phyloP scores from a whole-genome alignment of 2,888 invertebrate species.

The Neoaliturus tenellus region DNA sequence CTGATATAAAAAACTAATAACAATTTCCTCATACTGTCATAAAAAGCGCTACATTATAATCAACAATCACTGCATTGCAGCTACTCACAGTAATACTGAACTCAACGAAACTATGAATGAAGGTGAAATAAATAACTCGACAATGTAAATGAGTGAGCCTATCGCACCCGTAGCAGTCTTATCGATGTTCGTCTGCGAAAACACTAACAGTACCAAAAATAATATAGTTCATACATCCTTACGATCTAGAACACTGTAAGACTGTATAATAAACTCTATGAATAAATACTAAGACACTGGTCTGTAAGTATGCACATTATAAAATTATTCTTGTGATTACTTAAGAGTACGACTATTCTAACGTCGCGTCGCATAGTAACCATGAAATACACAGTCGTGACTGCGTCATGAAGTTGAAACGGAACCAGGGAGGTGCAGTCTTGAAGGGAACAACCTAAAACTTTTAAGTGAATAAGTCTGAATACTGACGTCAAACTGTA shows the following conservation, averaged over 20 bases:
- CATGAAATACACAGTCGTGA: constrained; percentile 18
- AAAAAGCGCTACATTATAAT: constrained; percentile 53
- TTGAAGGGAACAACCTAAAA: too few species aligned
- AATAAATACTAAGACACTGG: constrained; percentile 58
- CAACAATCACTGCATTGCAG: constrained; percentile 56
- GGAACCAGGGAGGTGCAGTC: constrained; percentile 51
- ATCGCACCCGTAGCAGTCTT: constrained; percentile 22
- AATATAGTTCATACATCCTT: constrained; percentile 55
- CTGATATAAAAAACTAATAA: constrained; percentile 55
- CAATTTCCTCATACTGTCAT: constrained; percentile 45
- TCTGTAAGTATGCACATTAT: constrained; percentile 57
- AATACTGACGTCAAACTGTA: too few species aligned
- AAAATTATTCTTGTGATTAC: constrained; percentile 51
- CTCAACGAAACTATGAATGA: constrained; percentile 26
- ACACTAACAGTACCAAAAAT: constrained; percentile 57
- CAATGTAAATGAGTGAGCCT: constrained; percentile 36
- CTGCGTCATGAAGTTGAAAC: background rate
- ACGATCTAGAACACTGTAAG: constrained; percentile 49
- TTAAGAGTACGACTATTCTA: constrained; percentile 46
- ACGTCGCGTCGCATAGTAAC: constrained; percentile 48
- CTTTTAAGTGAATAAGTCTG: too few species aligned
- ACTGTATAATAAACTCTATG: constrained; percentile 48
- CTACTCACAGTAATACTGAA: constrained; percentile 48
- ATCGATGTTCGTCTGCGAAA: constrained; percentile 10
- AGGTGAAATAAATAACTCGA: constrained; percentile 47